Evolutionary conservation across 2,888 invertebrate species (phyloP).

Genomic region (Chloroclysta siterata): DNA sequence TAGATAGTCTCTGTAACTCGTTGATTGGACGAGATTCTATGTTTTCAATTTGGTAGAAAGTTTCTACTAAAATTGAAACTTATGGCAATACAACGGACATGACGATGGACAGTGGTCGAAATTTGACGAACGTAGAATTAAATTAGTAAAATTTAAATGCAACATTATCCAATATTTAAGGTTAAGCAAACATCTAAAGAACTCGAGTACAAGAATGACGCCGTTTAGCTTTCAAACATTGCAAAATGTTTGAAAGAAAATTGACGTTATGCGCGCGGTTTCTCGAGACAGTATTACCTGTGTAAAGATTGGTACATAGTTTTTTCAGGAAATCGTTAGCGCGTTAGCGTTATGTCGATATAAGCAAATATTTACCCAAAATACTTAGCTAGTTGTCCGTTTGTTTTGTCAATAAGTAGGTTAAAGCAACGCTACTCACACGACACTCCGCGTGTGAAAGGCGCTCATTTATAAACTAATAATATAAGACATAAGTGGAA

Average conservation of each 20-base stretch:
- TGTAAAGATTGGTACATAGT: constrained; percentile 5
- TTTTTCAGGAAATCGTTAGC: constrained; percentile 39
- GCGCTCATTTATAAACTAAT: constrained; percentile 54
- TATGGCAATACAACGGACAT: constrained; percentile 46
- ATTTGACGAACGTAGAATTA: constrained; percentile 41
- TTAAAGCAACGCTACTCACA: constrained; percentile 43
- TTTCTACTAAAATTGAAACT: constrained; percentile 33
- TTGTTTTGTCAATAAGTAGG: constrained; percentile 65
- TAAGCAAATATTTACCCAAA: constrained; percentile 79
- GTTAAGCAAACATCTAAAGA: constrained; percentile 68
- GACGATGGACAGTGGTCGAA: constrained; percentile 44
- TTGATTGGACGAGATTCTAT: constrained; percentile 31
- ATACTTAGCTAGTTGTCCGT: constrained; percentile 77
- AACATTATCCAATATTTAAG: constrained; percentile 73
- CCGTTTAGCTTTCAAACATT: constrained; percentile 36
- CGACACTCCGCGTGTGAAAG: constrained; percentile 43
- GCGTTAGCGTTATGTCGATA: constrained; percentile 54
- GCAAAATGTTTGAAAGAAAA: neutral
- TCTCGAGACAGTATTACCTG: constrained; percentile 48
- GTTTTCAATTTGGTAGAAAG: constrained; percentile 25
- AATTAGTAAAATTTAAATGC: constrained; percentile 49
- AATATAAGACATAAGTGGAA: constrained; percentile 77
- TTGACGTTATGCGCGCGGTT: constrained; percentile 21
- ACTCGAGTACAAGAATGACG: constrained; percentile 61
- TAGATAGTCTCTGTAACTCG: constrained; percentile 26